Percentiles rank a stretch among this genome's conserved stretches.
Conservation (phyloP, 2,113 vertebrate genomes). For the Geococcyx californianus region DNA sequence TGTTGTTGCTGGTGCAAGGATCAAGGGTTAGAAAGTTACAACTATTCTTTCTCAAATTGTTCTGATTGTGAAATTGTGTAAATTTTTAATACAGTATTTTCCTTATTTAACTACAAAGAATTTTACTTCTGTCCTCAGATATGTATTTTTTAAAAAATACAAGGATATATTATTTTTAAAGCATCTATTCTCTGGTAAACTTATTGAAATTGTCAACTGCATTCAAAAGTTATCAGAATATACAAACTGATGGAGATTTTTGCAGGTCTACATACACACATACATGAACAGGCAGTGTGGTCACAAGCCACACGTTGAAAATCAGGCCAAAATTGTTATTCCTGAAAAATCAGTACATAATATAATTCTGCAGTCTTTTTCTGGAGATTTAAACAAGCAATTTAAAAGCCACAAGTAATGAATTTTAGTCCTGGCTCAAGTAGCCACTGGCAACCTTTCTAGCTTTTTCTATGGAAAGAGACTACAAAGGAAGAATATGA, state of each 20-base stretch:
- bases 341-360: not conserved
- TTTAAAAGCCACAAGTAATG: not conserved
- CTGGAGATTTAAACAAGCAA: not conserved
- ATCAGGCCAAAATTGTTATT: not conserved
- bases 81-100: not conserved
- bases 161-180: not conserved
- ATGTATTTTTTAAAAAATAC: not conserved
- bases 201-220: not conserved
- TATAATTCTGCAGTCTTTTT: not conserved
- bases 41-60: not conserved
- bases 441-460: not conserved
- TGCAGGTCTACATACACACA: not conserved
- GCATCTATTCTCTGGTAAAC: not conserved
- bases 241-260: not conserved
- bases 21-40: not conserved
- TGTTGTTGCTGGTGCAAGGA: not conserved
- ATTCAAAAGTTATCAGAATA: not conserved
- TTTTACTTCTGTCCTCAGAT: not conserved
- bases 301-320: not conserved
- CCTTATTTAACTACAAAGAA: not conserved
- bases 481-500: not conserved
- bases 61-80: not conserved
- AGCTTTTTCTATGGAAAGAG: not conserved
- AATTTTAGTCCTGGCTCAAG: not conserved
- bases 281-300: not conserved